Base-by-base conservation (phyloP, 2,113 vertebrate genomes). In the Istiophorus platypterus region DNA sequence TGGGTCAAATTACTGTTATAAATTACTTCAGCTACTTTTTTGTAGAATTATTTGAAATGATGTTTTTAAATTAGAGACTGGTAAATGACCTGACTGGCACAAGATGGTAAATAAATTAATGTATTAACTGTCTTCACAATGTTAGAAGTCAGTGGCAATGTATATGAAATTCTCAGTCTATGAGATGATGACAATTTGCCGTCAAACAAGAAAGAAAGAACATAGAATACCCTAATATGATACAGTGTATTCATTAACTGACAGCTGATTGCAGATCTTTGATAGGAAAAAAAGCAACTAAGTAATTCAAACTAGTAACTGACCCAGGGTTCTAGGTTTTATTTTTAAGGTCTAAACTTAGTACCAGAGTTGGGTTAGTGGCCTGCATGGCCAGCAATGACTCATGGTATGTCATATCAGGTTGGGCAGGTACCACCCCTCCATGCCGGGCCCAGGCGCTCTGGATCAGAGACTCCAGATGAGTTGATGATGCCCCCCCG, bases 401-500 rank as follows among this genome's bases (percentile, higher is more conserved):
- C 85, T 95, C 92, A 70, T 94, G 94, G 89, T 94, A 95, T 52
- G 92, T 88, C 81, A 93, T 92, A 69, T 95, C 93, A 0, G 82
- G 89, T 65, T 93, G 93, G 64, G 90, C 85, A 54, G 92, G 92
- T 52, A 92, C 70, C 86, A 91, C 76, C 52, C 90, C 91, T 62
- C 90, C 89, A 26, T 94, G 93, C 37, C 91, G 90, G 74, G 89
- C 84, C 95, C 95, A 95, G 90, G 90, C 62, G 41, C 85, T 87
- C 88, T 93, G 93, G 31, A 91, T 89, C 82, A 95, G 84, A 63
- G 92, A 75, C 88, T 88, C 92, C 80, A 91, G 83, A 64, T 93
- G 94, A 62, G 81, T 56, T 7, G 92, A 91, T 49, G 92, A 65
- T 0, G 82, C 57, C 20, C 87, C 82, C 6, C 87, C 84, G 3